These are phyloP conservation scores for Lasaia peninsularis DNA, from an alignment of 1,140 invertebrate species.

Conservation along the genomic window DNA sequence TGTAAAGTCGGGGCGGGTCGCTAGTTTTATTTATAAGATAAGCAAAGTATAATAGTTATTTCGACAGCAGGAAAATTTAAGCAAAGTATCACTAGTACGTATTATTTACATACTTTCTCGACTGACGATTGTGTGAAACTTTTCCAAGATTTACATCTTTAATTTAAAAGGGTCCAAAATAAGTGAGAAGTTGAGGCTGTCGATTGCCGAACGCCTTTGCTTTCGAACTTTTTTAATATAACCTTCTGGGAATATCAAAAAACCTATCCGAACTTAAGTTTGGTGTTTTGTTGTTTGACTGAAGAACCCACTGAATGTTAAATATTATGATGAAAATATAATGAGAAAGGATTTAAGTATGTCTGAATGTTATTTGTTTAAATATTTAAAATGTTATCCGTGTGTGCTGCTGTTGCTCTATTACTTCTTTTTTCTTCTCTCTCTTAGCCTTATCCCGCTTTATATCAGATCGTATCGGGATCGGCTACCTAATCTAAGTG, in stretches of 20 bases:
- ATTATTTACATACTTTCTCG: conserved; percentile 19
- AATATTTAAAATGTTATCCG: too few relatives aligned
- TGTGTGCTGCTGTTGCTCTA: too few relatives aligned
- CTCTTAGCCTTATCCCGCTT: too few relatives aligned
- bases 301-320: not conserved
- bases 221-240: conserved; percentile 40
- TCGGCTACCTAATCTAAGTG: too few relatives aligned
- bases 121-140: conserved; percentile 6
- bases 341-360: too few relatives aligned
- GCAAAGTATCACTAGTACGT: not conserved
- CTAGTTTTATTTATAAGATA: too few relatives aligned
- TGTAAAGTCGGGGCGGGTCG: too few relatives aligned
- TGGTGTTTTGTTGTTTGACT: conserved; percentile 19
- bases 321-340: not conserved
- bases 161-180: conserved; percentile 25
- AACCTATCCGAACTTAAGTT: conserved; percentile 31
- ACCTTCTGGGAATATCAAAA: conserved; percentile 33
- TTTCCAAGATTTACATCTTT: conserved; percentile 25
- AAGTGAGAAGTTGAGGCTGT: conserved; percentile 24
- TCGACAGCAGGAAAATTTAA: not conserved
- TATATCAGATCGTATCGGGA: too few relatives aligned
- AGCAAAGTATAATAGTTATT: too few relatives aligned
- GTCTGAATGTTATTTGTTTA: too few relatives aligned
- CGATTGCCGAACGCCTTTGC: conserved; percentile 26
- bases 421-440: too few relatives aligned